phyloP scores from a whole-genome alignment of 2,797 vertebrate species.

The Dendrocincla tyrannina region DNA sequence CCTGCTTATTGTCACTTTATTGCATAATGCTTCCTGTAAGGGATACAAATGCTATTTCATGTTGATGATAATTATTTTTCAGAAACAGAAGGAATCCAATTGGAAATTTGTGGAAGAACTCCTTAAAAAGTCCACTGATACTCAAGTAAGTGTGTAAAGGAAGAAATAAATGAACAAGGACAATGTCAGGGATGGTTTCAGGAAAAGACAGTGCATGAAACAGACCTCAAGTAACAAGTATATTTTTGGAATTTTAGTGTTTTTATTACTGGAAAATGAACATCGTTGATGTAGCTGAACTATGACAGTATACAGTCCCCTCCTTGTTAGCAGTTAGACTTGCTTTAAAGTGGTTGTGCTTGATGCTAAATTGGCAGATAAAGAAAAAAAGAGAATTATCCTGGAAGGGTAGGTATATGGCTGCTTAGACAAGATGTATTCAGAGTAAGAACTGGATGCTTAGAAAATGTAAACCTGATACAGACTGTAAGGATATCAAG shows the following conservation, averaged over 20 bases:
- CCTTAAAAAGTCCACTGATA: constrained; percentile 84
- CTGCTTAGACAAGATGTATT: constrained; percentile 75
- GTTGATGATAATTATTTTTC: constrained; percentile 40
- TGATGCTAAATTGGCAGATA: constrained; percentile 72
- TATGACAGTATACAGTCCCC: background rate
- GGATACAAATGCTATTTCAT: background rate
- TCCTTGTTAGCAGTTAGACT: constrained; percentile 55
- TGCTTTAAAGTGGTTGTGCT: constrained; percentile 65
- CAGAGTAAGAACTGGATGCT: constrained; percentile 73
- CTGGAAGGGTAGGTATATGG: constrained; percentile 51
- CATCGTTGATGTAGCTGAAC: background rate
- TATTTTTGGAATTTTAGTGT: constrained; percentile 27
- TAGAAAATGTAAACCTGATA: constrained; percentile 71
- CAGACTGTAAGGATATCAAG: constrained; percentile 67
- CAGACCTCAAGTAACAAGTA: background rate
- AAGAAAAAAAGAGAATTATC: constrained; percentile 74
- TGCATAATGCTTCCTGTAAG: background rate
- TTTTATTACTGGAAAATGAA: constrained; percentile 48
- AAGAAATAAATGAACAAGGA: background rate
- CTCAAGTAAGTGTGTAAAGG: constrained; percentile 80
- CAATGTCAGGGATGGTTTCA: constrained; percentile 13
- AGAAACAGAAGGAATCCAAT: constrained; percentile 86
- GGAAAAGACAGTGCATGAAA: constrained; percentile 1
- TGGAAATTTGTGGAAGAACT: constrained; percentile 90
- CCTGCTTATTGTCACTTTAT: background rate